A percentile compares a stretch with the other conserved stretches of the same genome.
These are phyloP conservation scores for Turritopsis dohrnii DNA, from an alignment of 30 jellyfish, hydroid and myxozoan genomes.

Conservation along the genomic window DNA sequence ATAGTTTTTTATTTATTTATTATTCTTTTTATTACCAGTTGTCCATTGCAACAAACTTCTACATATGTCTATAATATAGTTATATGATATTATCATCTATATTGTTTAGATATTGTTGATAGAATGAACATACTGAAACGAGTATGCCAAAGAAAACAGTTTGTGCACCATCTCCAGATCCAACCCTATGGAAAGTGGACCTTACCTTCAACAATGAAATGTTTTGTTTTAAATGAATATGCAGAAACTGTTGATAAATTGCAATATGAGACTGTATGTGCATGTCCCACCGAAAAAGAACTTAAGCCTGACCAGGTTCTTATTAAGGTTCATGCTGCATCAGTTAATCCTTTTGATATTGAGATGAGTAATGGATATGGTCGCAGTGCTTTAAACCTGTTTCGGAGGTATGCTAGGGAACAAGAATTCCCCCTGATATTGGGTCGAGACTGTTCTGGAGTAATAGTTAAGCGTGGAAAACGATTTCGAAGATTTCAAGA, in stretches of 20 bases:
- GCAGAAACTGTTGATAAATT: conserved; percentile 3
- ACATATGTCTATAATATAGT: too few species aligned
- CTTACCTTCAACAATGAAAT: not conserved
- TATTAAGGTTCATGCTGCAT: conserved; percentile 70
- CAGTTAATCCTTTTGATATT: conserved; percentile 83
- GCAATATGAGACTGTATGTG: not conserved
- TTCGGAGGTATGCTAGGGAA: conserved; percentile 27
- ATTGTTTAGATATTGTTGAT: not conserved
- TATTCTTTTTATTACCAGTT: too few species aligned
- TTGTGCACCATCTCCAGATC: not conserved
- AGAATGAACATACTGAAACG: not conserved
- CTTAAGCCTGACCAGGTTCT: conserved; percentile 49
- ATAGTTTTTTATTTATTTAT: too few species aligned
- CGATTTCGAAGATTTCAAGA: conserved; percentile 52
- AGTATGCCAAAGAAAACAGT: not conserved
- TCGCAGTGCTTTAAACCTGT: conserved; percentile 39
- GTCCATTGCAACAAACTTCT: too few species aligned
- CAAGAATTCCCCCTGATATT: conserved; percentile 67
- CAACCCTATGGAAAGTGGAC: not conserved
- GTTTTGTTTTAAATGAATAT: not conserved
- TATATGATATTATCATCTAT: too few species aligned
- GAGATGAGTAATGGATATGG: conserved; percentile 90
- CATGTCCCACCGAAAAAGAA: conserved; percentile 20
- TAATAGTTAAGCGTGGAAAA: conserved; percentile 52
- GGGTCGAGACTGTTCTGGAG: conserved; percentile 92